Evolutionary conservation across 1,140 invertebrate genomes (phyloP).

Genomic region (Ips typographus): DNA sequence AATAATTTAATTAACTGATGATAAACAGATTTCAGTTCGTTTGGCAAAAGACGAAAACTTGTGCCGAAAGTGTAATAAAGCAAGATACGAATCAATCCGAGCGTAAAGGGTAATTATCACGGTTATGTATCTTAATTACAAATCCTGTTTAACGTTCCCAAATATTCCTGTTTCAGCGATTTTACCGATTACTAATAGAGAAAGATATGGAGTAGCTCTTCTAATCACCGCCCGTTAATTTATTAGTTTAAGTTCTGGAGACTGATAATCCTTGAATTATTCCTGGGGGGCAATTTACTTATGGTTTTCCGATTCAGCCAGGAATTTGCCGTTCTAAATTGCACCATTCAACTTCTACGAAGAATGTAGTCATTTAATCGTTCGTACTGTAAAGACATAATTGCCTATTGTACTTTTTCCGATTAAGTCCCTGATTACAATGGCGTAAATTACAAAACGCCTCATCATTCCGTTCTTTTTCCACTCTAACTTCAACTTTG

Average conservation of each 20-base stretch:
- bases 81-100: constrained; percentile 20
- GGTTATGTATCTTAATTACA: constrained; percentile 28
- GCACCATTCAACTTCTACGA: too few relatives aligned
- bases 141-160: constrained; percentile 18
- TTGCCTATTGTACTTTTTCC: not conserved
- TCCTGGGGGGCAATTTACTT: too few relatives aligned
- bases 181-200: constrained; percentile 7
- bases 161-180: constrained; percentile 14
- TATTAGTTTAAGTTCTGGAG: not conserved
- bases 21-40: constrained; percentile 16
- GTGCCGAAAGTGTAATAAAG: constrained; percentile 24
- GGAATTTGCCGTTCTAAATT: too few relatives aligned
- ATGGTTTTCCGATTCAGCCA: too few relatives aligned
- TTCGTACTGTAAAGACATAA: not conserved
- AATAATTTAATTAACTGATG: not conserved
- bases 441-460: not conserved
- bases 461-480: not conserved
- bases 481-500: not conserved
- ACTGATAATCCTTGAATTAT: not conserved
- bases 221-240: constrained; percentile 3
- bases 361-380: not conserved
- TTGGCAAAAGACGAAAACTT: constrained; percentile 15
- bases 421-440: not conserved
- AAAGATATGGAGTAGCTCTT: not conserved
- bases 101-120: constrained; percentile 23